Conservation (phyloP, 2,797 vertebrate species). For the Helostoma temminkii region DNA sequence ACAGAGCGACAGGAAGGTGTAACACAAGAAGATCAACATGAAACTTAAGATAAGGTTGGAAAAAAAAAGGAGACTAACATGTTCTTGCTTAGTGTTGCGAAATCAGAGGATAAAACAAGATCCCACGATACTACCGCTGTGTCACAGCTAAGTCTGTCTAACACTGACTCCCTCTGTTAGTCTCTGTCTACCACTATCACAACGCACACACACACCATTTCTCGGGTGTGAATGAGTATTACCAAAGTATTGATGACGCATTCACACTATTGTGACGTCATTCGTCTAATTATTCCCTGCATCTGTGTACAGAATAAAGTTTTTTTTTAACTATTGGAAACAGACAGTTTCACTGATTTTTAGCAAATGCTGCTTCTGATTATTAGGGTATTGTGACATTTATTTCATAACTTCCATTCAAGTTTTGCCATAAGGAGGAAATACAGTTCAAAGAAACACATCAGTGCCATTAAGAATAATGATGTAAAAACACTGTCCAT, state of each 20-base stretch:
- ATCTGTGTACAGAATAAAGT: conserved; percentile 24
- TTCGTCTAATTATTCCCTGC: conserved; percentile 47
- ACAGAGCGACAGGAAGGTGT: conserved; percentile 57
- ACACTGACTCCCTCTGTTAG: conserved; percentile 14
- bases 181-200: conserved; percentile 27
- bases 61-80: conserved; percentile 45
- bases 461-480: too few species aligned
- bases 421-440: too few species aligned
- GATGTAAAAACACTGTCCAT: too few species aligned
- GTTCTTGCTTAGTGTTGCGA: conserved; percentile 70
- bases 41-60: conserved; percentile 45
- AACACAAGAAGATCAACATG: conserved; percentile 61
- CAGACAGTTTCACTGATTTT: neutral
- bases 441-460: too few species aligned
- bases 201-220: conserved; percentile 30
- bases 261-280: conserved; percentile 55
- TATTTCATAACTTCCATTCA: conserved; percentile 16
- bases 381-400: conserved; percentile 1
- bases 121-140: conserved; percentile 41
- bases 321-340: conserved; percentile 7
- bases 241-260: conserved; percentile 63
- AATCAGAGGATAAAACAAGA: conserved; percentile 65
- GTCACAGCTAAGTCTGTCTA: conserved; percentile 32
- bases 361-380: conserved; percentile 27
- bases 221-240: conserved; percentile 33